These are phyloP conservation scores for Hippocampus guttulatus DNA, from an alignment of 2,113 vertebrate species.

Conservation along the genomic window DNA sequence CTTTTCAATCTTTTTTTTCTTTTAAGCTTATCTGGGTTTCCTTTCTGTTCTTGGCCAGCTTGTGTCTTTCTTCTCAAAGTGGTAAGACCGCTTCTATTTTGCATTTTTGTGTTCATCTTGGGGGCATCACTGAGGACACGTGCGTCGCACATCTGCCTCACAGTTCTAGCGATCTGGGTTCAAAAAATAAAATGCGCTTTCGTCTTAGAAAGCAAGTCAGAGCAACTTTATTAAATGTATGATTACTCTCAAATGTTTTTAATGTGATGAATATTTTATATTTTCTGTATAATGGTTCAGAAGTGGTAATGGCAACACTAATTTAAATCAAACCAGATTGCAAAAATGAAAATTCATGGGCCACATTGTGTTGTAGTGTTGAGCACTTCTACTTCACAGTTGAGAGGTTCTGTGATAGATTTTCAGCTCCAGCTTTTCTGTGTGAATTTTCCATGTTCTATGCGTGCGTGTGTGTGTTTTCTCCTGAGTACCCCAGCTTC, in stretches of 20 bases:
- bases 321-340: background rate
- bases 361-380: too few species aligned
- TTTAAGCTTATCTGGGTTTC: slow-evolving; percentile 33
- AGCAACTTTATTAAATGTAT: background rate
- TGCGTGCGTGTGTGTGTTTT: too few species aligned
- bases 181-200: background rate
- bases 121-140: background rate
- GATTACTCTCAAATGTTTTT: background rate
- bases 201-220: background rate
- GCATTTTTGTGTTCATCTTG: background rate
- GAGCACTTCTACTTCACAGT: too few species aligned
- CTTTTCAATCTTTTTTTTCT: slow-evolving; percentile 4
- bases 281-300: background rate
- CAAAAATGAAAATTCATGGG: too few species aligned
- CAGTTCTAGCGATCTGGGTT: background rate
- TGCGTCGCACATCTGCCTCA: background rate
- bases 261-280: background rate
- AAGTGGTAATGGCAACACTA: background rate
- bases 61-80: slow-evolving; percentile 34
- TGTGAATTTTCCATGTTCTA: too few species aligned
- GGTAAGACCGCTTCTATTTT: slow-evolving; percentile 25
- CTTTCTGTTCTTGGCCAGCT: slow-evolving; percentile 32
- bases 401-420: too few species aligned
- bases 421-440: too few species aligned
- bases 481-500: too few species aligned